Percentiles rank a stretch among this genome's conserved stretches.
Conservation (phyloP, 1,140 invertebrate species). For the Drosophila nannoptera region DNA sequence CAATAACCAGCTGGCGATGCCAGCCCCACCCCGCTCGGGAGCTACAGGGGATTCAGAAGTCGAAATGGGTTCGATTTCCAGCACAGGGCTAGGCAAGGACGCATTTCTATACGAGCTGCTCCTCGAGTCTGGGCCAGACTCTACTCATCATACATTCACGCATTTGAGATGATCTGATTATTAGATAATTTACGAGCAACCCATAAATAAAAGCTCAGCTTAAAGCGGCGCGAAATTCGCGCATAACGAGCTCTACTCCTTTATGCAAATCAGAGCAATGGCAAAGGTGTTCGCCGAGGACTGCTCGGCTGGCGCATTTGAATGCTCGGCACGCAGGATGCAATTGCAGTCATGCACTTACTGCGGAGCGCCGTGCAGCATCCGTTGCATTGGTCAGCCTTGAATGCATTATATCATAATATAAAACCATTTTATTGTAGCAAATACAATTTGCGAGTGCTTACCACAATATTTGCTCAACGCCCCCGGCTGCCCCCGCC, state of each 20-base stretch:
- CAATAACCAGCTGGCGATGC: conserved; percentile 1
- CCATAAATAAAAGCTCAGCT: conserved; percentile 48
- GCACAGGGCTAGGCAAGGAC: too few species aligned
- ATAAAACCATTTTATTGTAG: conserved; percentile 30
- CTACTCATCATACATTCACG: too few species aligned
- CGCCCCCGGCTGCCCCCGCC: neutral
- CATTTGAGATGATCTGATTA: neutral
- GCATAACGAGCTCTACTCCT: conserved; percentile 62
- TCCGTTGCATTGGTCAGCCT: conserved; percentile 8
- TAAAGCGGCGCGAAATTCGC: conserved; percentile 61
- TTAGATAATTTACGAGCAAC: conserved; percentile 55
- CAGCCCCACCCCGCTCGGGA: neutral
- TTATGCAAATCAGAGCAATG: conserved; percentile 61
- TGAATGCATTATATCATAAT: conserved; percentile 17
- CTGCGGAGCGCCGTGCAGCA: conserved; percentile 9
- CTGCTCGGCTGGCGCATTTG: conserved; percentile 30
- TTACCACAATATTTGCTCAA: conserved; percentile 17
- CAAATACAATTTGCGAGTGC: conserved; percentile 31
- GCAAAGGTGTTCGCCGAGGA: conserved; percentile 32
- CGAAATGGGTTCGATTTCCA: too few species aligned
- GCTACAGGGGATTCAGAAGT: neutral
- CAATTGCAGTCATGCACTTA: conserved; percentile 51
- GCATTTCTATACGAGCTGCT: too few species aligned
- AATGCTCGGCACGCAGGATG: conserved; percentile 55
- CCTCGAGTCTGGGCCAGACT: too few species aligned